A percentile compares a stretch with the other conserved stretches of the same genome.
These are phyloP conservation scores for Acromyrmex charruanus DNA, from an alignment of 1,140 invertebrate genomes.

Conservation along the genomic window DNA sequence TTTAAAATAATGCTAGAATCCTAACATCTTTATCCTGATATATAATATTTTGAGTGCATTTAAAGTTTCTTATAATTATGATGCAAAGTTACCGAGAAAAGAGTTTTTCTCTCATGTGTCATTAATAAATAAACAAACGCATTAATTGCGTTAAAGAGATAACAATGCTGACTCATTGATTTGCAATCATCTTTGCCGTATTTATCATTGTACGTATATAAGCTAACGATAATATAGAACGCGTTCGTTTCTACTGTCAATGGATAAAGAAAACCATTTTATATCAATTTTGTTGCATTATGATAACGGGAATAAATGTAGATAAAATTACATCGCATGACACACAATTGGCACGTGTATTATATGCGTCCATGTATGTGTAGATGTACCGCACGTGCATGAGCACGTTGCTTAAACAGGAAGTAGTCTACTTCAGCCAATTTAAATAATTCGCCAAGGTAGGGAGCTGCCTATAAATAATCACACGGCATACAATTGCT, in stretches of 20 bases:
- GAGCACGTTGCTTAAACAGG: conserved; percentile 47
- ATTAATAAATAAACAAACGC: background rate
- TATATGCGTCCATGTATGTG: background rate
- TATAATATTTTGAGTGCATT: background rate
- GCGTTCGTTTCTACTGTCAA: background rate
- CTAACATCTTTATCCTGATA: background rate
- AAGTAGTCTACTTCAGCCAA: conserved; percentile 54
- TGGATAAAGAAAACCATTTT: background rate
- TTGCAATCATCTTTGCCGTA: background rate
- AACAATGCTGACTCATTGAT: conserved; percentile 5
- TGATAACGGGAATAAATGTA: conserved; percentile 5
- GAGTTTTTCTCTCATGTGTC: background rate
- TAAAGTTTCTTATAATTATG: background rate
- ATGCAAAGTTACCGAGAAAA: background rate
- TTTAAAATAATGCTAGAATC: background rate
- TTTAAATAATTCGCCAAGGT: conserved; percentile 64
- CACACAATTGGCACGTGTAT: background rate
- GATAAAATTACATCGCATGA: conserved; percentile 26
- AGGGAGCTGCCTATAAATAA: background rate
- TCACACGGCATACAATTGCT: background rate
- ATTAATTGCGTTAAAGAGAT: conserved; percentile 1
- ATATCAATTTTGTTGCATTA: background rate
- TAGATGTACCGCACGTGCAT: background rate
- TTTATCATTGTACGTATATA: background rate
- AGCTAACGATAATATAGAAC: background rate